Evolutionary conservation across 2,113 vertebrate species (phyloP), one percentile per base, ranked within the genome.

Genomic region (Triplophysa tibetana): DNA sequence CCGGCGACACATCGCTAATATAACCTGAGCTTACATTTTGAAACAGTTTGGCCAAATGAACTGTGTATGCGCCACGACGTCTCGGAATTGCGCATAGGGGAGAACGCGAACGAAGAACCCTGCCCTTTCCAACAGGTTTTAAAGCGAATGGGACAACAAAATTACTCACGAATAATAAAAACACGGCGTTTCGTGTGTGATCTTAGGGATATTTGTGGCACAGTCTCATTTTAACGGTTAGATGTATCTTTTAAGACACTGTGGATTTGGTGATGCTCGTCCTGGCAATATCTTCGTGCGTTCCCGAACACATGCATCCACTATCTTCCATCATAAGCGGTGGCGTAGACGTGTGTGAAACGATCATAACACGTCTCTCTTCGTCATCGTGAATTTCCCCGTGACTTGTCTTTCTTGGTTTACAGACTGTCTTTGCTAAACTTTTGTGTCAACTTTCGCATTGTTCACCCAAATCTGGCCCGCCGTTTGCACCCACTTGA

Each of bases 11-110:
- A 21, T 21, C 54, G 54, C n/a, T 21, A 7, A 66, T 77, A 10
- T 52, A 66, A 77, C 45, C 62, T 54, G 75, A 6, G 48, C 19
- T 52, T 65, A 77, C 60, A 65, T 65, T 45, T 75, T 54, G 11
- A 65, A 77, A 65, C 61, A 65, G 48, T 66, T 48, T 75, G 60
- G 60, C 62, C 12, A 77, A 52, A 77, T 72, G 79, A 68, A 67
- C 60, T 21, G 74, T 80, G 66, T 61, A 70, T 84, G 82, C 75
- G 82, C 82, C 75, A 74, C 63, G 69, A 58, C 70, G 82, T 70
- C 67, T 77, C 78, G 14, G 41, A 67, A 54, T 85, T 82, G 80
- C 83, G 83, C 83, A 85, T 73, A 74, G 81, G 72, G 61, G 72
- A 73, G 65, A 13, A 60, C 62, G 68, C 78, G 33, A 77, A 75